Conservation (phyloP, 2,888 invertebrate species). For the Caenorhabditis becei region DNA sequence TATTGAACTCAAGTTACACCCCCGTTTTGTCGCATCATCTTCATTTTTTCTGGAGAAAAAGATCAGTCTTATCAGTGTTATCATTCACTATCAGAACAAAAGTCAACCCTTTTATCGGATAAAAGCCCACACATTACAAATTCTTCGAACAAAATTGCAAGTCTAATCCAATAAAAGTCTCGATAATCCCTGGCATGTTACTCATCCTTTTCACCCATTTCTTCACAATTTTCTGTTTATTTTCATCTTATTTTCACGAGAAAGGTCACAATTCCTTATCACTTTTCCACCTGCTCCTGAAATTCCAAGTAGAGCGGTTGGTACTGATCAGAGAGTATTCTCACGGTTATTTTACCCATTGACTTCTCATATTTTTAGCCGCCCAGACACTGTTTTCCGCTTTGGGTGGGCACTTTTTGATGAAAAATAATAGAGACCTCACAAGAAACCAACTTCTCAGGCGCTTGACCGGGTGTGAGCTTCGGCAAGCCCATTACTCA, state of each 20-base stretch:
- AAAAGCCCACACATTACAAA: too few relatives aligned
- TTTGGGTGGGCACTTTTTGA: too few relatives aligned
- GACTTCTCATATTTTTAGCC: too few relatives aligned
- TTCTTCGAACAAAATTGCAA: background rate
- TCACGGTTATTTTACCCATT: too few relatives aligned
- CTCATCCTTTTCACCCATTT: background rate
- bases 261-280: background rate
- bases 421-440: too few relatives aligned
- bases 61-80: background rate
- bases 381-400: too few relatives aligned
- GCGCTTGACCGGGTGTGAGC: too few relatives aligned
- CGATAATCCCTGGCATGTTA: background rate
- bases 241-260: background rate
- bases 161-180: background rate
- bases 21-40: background rate
- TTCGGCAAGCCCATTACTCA: too few relatives aligned
- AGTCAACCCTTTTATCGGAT: slow-evolving; percentile 6
- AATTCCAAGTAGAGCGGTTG: background rate
- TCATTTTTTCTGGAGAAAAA: too few relatives aligned
- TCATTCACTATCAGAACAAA: background rate
- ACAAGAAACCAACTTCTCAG: too few relatives aligned
- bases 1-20: background rate
- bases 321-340: background rate
- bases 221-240: background rate
- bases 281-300: background rate